Evolutionary conservation across 2,888 invertebrate species (phyloP), one percentile per base, ranked within the genome.

Genomic region (Sepioteuthis lessoniana): DNA sequence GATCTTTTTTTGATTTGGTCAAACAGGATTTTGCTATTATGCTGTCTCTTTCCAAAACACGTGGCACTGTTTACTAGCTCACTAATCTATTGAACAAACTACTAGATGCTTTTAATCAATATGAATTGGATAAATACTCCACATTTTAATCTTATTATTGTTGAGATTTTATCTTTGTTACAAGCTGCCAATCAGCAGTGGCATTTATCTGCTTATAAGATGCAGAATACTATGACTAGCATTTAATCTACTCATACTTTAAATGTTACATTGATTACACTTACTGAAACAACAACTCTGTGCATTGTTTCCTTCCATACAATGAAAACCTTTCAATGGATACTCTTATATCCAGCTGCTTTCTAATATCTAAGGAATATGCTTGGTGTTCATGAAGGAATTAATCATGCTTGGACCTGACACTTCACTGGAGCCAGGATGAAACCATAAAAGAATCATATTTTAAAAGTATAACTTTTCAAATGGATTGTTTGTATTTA

Each of bases 311-410:
- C n/a, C 31, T 37, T 10, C 37, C n/a, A 47, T 28, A 47, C 31
- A 92, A 92, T 92, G 92, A 92, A 92, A 92, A 92, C 92, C 46
- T 92, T 47, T 92, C 38, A 92, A 91, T 42, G n/a, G 13, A 35
- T 35, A 8, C n/a, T 76, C n/a, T 76, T 76, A 76, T 76, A 35
- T 35, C 13, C 76, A 16, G 25, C 76, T 76, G n/a, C n/a, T n/a
- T 76, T n/a, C n/a, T 10, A n/a, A 16, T 35, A 76, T 76, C 76
- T 76, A n/a, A 76, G n/a, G 76, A 76, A 76, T 76, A 76, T n/a
- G n/a, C 35, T 76, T 76, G 76, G 31, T 76, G n/a, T 7, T 76
- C n/a, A 76, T 76, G 8, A 10, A n/a, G 13, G 76, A n/a, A 76
- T n/a, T n/a, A 31, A 76, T n/a, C 16, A 76, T 31, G 76, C n/a